phyloP scores from a whole-genome alignment of 2,888 invertebrate genomes.

The Aromia moschata region DNA sequence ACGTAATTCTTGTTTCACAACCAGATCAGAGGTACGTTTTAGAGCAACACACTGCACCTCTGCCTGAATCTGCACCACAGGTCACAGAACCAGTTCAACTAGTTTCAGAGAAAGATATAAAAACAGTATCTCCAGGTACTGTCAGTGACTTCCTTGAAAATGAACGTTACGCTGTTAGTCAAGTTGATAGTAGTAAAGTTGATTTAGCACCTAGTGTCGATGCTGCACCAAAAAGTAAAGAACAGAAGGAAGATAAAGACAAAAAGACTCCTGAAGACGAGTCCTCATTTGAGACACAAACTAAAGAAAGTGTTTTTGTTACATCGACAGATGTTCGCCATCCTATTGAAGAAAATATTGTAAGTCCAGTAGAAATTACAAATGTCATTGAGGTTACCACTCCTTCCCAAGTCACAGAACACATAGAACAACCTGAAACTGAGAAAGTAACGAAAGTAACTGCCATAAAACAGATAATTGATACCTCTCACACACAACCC shows the following conservation, averaged over 20 bases:
- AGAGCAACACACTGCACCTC: constrained; percentile 53
- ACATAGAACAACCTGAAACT: constrained; percentile 16
- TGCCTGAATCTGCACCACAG: constrained; percentile 50
- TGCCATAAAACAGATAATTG: constrained; percentile 18
- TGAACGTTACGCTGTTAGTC: constrained; percentile 49
- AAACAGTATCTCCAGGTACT: constrained; percentile 29
- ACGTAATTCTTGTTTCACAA: constrained; percentile 40
- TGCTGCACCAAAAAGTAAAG: constrained; percentile 45
- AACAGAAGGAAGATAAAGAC: constrained; percentile 43
- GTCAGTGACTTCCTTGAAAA: constrained; percentile 48
- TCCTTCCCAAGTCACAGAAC: not conserved
- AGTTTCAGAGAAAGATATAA: constrained; percentile 33
- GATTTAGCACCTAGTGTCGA: constrained; percentile 55
- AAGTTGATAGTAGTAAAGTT: constrained; percentile 50
- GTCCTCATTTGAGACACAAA: constrained; percentile 25
- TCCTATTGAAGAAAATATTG: constrained; percentile 30
- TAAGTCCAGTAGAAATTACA: not conserved
- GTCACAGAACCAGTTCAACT: constrained; percentile 38
- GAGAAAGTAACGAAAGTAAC: constrained; percentile 22
- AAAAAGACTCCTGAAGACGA: constrained; percentile 52
- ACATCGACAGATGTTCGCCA: constrained; percentile 35
- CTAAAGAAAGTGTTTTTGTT: constrained; percentile 42
- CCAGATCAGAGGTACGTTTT: constrained; percentile 61
- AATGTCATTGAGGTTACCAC: not conserved
- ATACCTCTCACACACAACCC: not conserved